These are phyloP conservation scores for Echeneis naucrates DNA, from an alignment of 2,797 vertebrate genomes.

Conservation along the genomic window DNA sequence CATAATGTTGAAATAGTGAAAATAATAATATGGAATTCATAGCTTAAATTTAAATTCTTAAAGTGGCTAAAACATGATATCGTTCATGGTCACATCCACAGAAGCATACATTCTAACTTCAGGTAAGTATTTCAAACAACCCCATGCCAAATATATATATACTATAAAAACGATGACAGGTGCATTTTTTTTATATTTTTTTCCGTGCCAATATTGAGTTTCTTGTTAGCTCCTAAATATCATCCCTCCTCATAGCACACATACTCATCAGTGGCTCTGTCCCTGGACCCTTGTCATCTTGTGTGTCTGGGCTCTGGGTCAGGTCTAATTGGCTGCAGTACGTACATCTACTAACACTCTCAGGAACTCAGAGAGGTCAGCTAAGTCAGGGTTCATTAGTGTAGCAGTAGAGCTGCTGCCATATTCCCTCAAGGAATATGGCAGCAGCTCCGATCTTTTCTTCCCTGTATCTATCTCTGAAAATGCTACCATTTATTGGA, in stretches of 20 bases:
- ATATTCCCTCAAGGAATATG: constrained; percentile 43
- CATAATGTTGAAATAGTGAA: too few species aligned
- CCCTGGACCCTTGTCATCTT: constrained; percentile 24
- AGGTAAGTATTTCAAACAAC: too few species aligned
- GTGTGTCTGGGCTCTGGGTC: constrained; percentile 30
- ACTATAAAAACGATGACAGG: neutral
- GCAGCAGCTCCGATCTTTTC: too few species aligned
- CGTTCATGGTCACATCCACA: too few species aligned
- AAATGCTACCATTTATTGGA: constrained; percentile 3
- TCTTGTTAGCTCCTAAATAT: constrained; percentile 15
- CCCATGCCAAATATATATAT: neutral
- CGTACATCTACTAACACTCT: constrained; percentile 35
- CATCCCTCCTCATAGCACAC: constrained; percentile 5
- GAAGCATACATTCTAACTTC: too few species aligned
- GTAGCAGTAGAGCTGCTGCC: constrained; percentile 20
- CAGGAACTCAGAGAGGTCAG: constrained; percentile 63
- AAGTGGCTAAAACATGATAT: too few species aligned
- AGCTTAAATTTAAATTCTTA: too few species aligned
- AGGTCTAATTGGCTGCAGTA: constrained; percentile 64
- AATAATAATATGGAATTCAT: too few species aligned
- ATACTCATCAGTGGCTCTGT: constrained; percentile 14
- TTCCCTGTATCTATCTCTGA: constrained; percentile 10
- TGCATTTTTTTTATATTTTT: constrained; percentile 8
- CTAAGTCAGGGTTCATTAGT: constrained; percentile 69
- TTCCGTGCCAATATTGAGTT: neutral